A percentile compares a stretch with the other conserved stretches of the same genome.
These are phyloP conservation scores for Lissonota sp. DNA, from an alignment of 2,888 invertebrate species.

Conservation along the genomic window DNA sequence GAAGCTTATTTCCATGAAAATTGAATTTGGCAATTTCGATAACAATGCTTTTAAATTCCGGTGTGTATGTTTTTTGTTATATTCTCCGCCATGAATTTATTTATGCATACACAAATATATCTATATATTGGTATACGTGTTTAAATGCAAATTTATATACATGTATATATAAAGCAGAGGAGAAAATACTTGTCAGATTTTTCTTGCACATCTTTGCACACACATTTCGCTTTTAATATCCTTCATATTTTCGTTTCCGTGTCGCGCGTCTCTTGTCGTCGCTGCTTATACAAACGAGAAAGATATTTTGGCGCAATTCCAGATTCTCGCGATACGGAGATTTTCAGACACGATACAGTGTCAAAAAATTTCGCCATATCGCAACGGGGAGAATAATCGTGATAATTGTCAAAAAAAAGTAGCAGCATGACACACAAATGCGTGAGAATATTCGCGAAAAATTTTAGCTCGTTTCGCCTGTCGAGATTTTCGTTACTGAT, in stretches of 20 bases:
- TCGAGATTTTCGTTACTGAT: conserved; percentile 56
- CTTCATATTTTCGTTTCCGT: not conserved
- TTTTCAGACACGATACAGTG: conserved; percentile 4
- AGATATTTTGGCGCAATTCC: conserved; percentile 45
- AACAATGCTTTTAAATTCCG: conserved; percentile 77
- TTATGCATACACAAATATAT: not conserved
- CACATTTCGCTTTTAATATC: not conserved
- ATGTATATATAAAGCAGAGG: not conserved
- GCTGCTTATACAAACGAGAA: conserved; percentile 1
- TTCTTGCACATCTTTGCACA: not conserved
- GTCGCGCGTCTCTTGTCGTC: conserved; percentile 38
- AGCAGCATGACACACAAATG: not conserved
- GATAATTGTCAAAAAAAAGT: conserved; percentile 38
- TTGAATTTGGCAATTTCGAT: conserved; percentile 76
- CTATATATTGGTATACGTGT: conserved; percentile 41
- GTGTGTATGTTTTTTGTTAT: conserved; percentile 64
- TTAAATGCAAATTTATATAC: conserved; percentile 81
- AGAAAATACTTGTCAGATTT: not conserved
- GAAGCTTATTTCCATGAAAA: conserved; percentile 76
- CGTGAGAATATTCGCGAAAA: conserved; percentile 21
- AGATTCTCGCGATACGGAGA: conserved; percentile 18
- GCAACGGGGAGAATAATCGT: conserved; percentile 17
- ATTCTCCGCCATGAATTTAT: conserved; percentile 15
- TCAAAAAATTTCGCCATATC: conserved; percentile 26
- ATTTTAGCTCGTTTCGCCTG: conserved; percentile 23